Conservation (phyloP, 2,888 invertebrate genomes). For the Falcaria lacertinaria region DNA sequence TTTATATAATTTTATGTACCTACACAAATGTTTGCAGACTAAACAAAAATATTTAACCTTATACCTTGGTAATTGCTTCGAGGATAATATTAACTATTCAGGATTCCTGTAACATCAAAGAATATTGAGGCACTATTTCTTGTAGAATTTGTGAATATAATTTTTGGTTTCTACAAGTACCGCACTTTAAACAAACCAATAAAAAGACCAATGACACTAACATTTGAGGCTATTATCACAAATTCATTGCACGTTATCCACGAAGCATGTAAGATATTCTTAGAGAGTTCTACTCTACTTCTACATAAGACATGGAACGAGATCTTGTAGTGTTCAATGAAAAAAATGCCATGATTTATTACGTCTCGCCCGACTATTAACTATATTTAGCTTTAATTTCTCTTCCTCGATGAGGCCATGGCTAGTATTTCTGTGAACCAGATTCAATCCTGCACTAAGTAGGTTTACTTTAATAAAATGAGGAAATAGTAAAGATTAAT, state of each 20-base stretch:
- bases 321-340: too few relatives aligned
- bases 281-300: too few relatives aligned
- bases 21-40: conserved; percentile 13
- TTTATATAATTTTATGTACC: conserved; percentile 12
- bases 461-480: conserved; percentile 1
- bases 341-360: too few relatives aligned
- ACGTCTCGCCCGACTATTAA: too few relatives aligned
- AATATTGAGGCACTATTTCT: too few relatives aligned
- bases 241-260: neutral
- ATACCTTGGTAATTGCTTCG: neutral
- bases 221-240: neutral
- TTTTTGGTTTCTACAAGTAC: neutral
- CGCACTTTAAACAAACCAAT: neutral
- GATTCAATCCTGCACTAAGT: conserved; percentile 4
- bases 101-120: too few relatives aligned
- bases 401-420: conserved; percentile 21
- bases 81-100: too few relatives aligned
- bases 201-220: neutral
- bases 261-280: too few relatives aligned
- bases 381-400: conserved; percentile 20
- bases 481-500: neutral
- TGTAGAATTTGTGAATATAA: neutral
- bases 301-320: too few relatives aligned
- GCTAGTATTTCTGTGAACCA: conserved; percentile 31
- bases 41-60: neutral